phyloP scores from a whole-genome alignment of 2,888 invertebrate genomes.

The Cheilosia urbana region DNA sequence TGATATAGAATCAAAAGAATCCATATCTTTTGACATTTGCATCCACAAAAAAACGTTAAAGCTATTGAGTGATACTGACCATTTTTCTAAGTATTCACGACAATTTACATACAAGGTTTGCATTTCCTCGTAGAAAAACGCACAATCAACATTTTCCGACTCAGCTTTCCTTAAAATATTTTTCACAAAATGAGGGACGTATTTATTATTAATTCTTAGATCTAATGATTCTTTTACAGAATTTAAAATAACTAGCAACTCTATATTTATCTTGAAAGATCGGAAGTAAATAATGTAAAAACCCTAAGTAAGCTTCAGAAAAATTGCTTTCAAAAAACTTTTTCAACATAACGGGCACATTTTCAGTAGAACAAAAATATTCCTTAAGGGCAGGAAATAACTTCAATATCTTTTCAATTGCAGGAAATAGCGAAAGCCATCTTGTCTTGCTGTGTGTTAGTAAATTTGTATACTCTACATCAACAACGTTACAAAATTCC shows the following conservation, averaged over 20 bases:
- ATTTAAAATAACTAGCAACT: too few relatives aligned
- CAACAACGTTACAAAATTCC: not conserved
- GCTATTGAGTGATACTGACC: too few relatives aligned
- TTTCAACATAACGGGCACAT: too few relatives aligned
- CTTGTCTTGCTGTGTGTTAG: not conserved
- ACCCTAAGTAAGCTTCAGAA: too few relatives aligned
- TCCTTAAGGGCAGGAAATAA: not conserved
- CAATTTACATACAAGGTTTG: too few relatives aligned
- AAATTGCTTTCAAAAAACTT: too few relatives aligned
- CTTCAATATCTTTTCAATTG: not conserved
- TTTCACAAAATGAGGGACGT: conserved; percentile 1
- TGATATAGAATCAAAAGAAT: not conserved
- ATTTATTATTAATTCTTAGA: not conserved
- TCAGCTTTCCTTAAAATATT: conserved; percentile 1
- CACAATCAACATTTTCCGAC: not conserved
- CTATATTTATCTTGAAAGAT: too few relatives aligned
- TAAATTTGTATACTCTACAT: not conserved
- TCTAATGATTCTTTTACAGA: too few relatives aligned
- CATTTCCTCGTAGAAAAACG: too few relatives aligned
- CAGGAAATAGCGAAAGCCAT: conserved; percentile 4
- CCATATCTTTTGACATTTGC: not conserved
- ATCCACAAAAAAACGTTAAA: too few relatives aligned
- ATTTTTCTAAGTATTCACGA: too few relatives aligned
- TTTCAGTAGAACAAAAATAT: not conserved
- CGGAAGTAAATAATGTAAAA: too few relatives aligned